Percentiles rank a stretch among this genome's conserved stretches.
Evolutionary conservation across 2,888 invertebrate genomes (phyloP).

Genomic region (Mylabris sibirica): DNA sequence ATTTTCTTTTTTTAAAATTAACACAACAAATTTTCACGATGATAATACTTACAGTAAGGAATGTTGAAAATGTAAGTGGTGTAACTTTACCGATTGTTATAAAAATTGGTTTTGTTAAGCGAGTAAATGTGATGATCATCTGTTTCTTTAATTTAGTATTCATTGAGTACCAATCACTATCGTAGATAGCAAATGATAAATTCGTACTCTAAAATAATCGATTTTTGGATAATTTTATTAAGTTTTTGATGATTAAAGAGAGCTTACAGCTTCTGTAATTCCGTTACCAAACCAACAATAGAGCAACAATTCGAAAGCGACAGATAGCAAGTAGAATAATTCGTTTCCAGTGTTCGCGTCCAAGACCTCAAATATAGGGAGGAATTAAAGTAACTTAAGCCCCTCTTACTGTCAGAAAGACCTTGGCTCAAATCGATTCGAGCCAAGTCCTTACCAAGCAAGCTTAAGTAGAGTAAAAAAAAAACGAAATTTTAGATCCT

Average conservation of each 20-base stretch:
- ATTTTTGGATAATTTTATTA: background rate
- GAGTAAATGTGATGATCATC: slow-evolving; percentile 38
- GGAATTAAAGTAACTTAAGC: background rate
- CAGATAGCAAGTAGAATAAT: slow-evolving; percentile 33
- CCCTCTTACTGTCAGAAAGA: too few relatives aligned
- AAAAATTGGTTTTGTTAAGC: slow-evolving; percentile 39
- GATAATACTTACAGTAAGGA: background rate
- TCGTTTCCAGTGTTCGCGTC: slow-evolving; percentile 35
- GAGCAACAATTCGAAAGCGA: slow-evolving; percentile 35
- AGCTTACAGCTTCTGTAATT: slow-evolving; percentile 37
- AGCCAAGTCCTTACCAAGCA: too few relatives aligned
- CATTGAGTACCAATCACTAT: slow-evolving; percentile 37
- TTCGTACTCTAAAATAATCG: slow-evolving; percentile 31
- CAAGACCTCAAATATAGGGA: slow-evolving; percentile 23
- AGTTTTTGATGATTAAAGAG: too few relatives aligned
- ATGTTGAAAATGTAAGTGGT: slow-evolving; percentile 38
- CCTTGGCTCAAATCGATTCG: too few relatives aligned
- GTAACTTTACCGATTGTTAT: slow-evolving; percentile 43
- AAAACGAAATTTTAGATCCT: slow-evolving; percentile 11
- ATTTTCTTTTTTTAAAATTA: background rate
- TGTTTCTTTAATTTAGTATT: slow-evolving; percentile 31
- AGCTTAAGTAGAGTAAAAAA: too few relatives aligned
- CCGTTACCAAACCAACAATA: slow-evolving; percentile 40
- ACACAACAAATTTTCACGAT: too few relatives aligned
- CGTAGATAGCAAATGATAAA: slow-evolving; percentile 32